Conservation (phyloP, 1,140 invertebrate genomes). For the Aphis craccivora region DNA sequence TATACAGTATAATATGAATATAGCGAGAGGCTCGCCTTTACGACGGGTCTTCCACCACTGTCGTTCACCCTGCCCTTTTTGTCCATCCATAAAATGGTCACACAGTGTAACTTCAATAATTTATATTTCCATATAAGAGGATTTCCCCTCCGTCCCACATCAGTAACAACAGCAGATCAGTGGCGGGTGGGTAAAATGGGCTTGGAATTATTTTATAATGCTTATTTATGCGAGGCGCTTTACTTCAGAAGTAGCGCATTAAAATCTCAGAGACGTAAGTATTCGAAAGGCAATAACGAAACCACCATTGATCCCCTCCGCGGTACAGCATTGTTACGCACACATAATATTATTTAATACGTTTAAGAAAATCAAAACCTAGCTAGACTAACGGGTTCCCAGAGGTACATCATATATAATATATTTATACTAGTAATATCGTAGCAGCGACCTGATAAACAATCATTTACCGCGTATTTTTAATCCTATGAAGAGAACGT, state of each 20-base stretch:
- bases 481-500: too few species aligned
- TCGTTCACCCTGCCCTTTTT: constrained; percentile 27
- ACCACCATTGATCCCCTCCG: constrained; percentile 23
- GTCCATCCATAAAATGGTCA: constrained; percentile 57
- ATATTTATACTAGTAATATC: background rate
- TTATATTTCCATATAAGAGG: constrained; percentile 57
- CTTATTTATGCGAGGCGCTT: constrained; percentile 56
- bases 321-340: background rate
- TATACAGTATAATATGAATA: background rate
- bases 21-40: constrained; percentile 15
- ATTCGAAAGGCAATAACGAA: constrained; percentile 51
- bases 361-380: background rate
- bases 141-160: background rate
- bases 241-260: constrained; percentile 43
- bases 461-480: background rate
- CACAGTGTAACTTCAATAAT: constrained; percentile 55
- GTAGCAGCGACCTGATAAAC: background rate
- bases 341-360: too few species aligned
- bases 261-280: constrained; percentile 52
- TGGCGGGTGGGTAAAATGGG: background rate
- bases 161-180: background rate
- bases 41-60: constrained; percentile 28
- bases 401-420: background rate
- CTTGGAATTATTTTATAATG: constrained; percentile 56
- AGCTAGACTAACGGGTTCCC: background rate